These are phyloP conservation scores for Pangasius djambal DNA, from an alignment of 2,797 vertebrate genomes.

Conservation along the genomic window DNA sequence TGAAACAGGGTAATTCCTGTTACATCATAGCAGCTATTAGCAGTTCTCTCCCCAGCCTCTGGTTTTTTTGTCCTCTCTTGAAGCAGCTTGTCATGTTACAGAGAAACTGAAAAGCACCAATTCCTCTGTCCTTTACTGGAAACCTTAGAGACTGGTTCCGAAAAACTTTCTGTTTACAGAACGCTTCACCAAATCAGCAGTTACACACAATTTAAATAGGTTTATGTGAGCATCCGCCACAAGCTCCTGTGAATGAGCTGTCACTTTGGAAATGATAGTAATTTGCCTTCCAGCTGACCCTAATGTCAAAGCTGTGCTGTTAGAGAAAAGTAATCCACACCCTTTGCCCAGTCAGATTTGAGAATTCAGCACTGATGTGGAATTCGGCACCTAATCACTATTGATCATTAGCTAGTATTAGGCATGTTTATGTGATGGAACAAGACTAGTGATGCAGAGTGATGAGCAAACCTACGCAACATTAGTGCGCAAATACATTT, in stretches of 20 bases:
- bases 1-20: neutral
- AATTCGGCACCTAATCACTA: neutral
- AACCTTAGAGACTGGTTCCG: neutral
- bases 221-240: neutral
- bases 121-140: neutral
- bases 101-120: neutral
- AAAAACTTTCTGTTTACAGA: neutral
- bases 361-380: neutral
- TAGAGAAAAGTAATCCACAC: neutral
- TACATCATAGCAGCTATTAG: neutral
- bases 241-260: neutral
- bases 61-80: neutral
- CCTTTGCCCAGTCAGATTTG: neutral
- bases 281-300: neutral
- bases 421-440: neutral
- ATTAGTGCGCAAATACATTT: neutral
- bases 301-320: neutral
- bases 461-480: neutral
- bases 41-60: neutral
- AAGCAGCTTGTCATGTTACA: neutral
- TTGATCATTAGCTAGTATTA: neutral
- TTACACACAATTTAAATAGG: neutral
- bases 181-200: neutral
- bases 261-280: neutral
- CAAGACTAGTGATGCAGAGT: neutral